Evolutionary conservation across 1,140 invertebrate species (phyloP), one percentile per base, ranked within the genome.

Genomic region (Drosophila insularis): DNA sequence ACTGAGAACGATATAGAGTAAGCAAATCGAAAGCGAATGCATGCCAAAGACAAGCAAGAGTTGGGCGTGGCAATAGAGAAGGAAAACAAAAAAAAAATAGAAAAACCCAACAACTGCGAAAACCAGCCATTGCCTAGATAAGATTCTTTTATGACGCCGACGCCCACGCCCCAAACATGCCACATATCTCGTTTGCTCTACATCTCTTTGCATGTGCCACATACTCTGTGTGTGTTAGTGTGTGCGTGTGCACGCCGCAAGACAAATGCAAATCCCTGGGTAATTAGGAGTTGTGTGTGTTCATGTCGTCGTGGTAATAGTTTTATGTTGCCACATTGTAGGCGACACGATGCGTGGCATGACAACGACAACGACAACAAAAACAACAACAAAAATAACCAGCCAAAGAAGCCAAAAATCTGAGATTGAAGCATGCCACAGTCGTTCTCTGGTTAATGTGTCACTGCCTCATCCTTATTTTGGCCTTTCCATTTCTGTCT

Each of bases 251-350:
- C 75, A 82, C 77, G 76, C 71, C 72, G 70, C 65, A 80, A 89
- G 84, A 89, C 80, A 89, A 87, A 87, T 87, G 84, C 84, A 87
- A 89, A 87, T 87, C 84, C 84, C 77, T 89, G 73, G 84, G 80
- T 89, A 87, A 87, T 87, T 87, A 87, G 84, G 84, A 87, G 80
- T 78, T 87, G 84, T 89, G 84, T 87, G 84, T 89, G 84, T 84
- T 89, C 84, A 87, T 87, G 84, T 89, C 84, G 84, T 78, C 84
- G 80, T 89, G 84, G 84, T 87, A 87, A 87, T 87, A 87, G 84
- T 87, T 87, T 87, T 87, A 87, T 87, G 84, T 87, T 87, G 80
- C 84, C 84, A 87, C 84, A 87, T 89, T 87, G 84, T 87, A 89
- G 79, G 79, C 82, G 84, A 82, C 79, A 79, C 78, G 82, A 75